Percentiles rank a stretch among this genome's conserved stretches.
phyloP scores from a whole-genome alignment of 2,888 invertebrate species.

The Pachliopta kotzebuea region DNA sequence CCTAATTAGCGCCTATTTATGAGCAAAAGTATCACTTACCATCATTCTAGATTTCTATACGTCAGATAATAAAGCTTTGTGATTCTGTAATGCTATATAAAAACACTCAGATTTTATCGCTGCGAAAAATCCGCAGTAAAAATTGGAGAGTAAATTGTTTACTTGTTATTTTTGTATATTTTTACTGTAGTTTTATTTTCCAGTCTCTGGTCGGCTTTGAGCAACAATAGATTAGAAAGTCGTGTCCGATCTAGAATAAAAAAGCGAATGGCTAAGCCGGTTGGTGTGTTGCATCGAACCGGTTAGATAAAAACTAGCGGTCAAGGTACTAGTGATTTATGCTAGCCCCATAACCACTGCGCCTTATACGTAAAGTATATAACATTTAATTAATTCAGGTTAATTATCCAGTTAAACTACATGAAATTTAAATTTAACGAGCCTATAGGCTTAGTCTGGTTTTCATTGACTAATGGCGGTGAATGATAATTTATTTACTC shows the following conservation, averaged over 20 bases:
- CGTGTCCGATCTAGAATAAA: constrained; percentile 22
- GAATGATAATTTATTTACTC: too few relatives aligned
- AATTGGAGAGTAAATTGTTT: constrained; percentile 7
- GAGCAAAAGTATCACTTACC: too few relatives aligned
- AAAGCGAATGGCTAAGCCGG: constrained; percentile 6
- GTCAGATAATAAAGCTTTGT: too few relatives aligned
- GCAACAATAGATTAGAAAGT: constrained; percentile 36
- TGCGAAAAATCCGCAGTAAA: not conserved
- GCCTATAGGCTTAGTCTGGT: too few relatives aligned
- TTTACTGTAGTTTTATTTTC: not conserved
- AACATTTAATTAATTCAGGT: not conserved
- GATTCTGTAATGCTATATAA: too few relatives aligned
- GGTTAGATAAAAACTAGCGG: constrained; percentile 12
- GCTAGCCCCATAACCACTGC: not conserved
- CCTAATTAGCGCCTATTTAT: too few relatives aligned
- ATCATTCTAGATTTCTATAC: too few relatives aligned
- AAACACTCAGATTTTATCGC: not conserved
- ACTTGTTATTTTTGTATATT: constrained; percentile 1
- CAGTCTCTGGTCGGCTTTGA: not conserved
- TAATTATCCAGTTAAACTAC: not conserved
- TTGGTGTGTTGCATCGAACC: not conserved
- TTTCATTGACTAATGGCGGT: too few relatives aligned
- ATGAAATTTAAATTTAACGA: not conserved
- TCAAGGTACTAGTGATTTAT: constrained; percentile 5
- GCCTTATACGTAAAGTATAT: not conserved